Evolutionary conservation across 2,888 invertebrate species (phyloP).

Genomic region (Synergus umbraculus): DNA sequence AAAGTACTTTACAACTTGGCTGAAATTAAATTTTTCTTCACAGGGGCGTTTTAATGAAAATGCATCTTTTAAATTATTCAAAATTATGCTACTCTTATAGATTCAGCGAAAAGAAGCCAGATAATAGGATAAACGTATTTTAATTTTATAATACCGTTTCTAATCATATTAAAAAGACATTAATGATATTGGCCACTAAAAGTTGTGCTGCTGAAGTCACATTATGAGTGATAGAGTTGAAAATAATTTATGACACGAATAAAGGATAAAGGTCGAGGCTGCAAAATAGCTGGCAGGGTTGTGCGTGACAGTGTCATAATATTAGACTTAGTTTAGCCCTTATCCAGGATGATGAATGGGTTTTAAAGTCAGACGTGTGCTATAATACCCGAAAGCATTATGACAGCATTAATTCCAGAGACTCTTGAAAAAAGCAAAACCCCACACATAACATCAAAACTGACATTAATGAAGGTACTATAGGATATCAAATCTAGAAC

Average conservation of each 20-base stretch:
- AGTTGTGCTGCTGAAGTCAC: not conserved
- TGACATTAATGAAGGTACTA: not conserved
- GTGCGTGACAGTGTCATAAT: conserved; percentile 66
- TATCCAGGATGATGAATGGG: conserved; percentile 64
- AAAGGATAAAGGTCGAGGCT: conserved; percentile 34
- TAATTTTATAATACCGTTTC: not conserved
- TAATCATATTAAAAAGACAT: not conserved
- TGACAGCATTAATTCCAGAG: conserved; percentile 60
- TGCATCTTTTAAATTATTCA: not conserved
- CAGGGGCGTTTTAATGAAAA: not conserved
- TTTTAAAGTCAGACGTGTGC: conserved; percentile 55
- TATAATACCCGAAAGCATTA: conserved; percentile 63
- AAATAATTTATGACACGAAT: conserved; percentile 23
- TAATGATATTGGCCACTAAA: not conserved
- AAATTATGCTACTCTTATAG: not conserved
- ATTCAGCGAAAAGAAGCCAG: too few relatives aligned
- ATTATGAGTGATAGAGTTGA: conserved; percentile 14
- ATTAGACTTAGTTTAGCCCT: conserved; percentile 60
- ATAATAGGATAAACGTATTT: not conserved
- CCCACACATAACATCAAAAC: not conserved
- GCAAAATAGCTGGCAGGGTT: conserved; percentile 26
- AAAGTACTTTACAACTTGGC: not conserved
- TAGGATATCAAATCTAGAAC: not conserved
- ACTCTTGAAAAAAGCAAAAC: not conserved
- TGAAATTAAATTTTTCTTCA: not conserved